These are phyloP conservation scores for Metellina segmentata DNA, from an alignment of 2,888 invertebrate genomes.

Conservation along the genomic window DNA sequence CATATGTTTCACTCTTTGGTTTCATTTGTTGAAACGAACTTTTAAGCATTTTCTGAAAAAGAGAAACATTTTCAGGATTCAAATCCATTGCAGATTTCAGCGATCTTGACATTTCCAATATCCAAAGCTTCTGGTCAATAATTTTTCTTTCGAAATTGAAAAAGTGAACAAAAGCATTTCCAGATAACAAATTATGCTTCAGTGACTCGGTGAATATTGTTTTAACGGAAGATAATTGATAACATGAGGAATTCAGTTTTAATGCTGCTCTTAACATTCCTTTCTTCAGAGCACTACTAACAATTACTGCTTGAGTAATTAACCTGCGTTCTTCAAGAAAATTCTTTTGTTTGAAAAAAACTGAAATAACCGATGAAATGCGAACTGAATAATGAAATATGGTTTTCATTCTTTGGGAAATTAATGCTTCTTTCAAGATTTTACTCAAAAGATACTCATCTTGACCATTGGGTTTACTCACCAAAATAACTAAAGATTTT, in stretches of 20 bases:
- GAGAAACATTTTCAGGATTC: not conserved
- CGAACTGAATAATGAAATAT: not conserved
- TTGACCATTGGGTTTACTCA: not conserved
- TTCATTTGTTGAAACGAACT: slow-evolving; percentile 7
- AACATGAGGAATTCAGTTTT: slow-evolving; percentile 6
- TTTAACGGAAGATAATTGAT: not conserved
- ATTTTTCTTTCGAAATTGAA: slow-evolving; percentile 4
- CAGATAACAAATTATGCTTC: slow-evolving; percentile 8
- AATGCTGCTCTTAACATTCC: slow-evolving; percentile 5
- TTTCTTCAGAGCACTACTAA: slow-evolving; percentile 19
- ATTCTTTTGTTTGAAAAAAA: slow-evolving; percentile 9
- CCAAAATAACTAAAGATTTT: slow-evolving; percentile 2
- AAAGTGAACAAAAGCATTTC: slow-evolving; percentile 10
- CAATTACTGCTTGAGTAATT: slow-evolving; percentile 16
- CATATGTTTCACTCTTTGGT: slow-evolving; percentile 18
- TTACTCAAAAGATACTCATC: slow-evolving; percentile 2
- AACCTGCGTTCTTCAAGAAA: not conserved
- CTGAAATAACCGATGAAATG: slow-evolving; percentile 5
- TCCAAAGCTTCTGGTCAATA: not conserved
- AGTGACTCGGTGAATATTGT: slow-evolving; percentile 24
- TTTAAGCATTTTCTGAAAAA: not conserved
- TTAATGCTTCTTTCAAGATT: slow-evolving; percentile 6
- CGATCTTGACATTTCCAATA: slow-evolving; percentile 9
- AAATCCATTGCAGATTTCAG: slow-evolving; percentile 5
- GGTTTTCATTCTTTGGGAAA: not conserved